These are phyloP conservation scores for Oncorhynchus masou DNA, from an alignment of 2,113 vertebrate species.

Conservation along the genomic window DNA sequence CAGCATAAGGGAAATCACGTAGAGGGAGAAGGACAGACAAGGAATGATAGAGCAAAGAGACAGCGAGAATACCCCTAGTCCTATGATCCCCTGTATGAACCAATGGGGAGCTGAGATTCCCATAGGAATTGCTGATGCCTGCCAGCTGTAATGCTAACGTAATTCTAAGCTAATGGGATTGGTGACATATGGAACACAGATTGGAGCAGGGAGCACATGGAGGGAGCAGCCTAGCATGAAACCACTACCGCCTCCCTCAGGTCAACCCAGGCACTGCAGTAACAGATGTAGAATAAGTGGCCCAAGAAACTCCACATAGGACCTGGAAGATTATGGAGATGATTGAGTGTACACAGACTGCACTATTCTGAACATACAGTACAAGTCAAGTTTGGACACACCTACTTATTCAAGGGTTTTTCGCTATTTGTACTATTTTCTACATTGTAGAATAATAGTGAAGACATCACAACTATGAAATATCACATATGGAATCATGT, in stretches of 20 bases:
- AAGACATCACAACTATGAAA: too few species aligned
- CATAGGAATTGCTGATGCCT: neutral
- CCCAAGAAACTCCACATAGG: neutral
- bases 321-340: neutral
- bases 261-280: conserved; percentile 45
- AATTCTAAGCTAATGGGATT: conserved; percentile 59
- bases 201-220: conserved; percentile 23
- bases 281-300: neutral
- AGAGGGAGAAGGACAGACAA: neutral
- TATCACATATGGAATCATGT: too few species aligned
- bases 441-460: too few species aligned
- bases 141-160: conserved; percentile 35
- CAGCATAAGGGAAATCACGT: conserved; percentile 2
- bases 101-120: neutral
- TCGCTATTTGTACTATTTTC: too few species aligned
- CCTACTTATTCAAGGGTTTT: too few species aligned
- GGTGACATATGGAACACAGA: conserved; percentile 69
- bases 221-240: conserved; percentile 41
- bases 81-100: too few species aligned
- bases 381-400: too few species aligned
- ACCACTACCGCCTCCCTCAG: conserved; percentile 65
- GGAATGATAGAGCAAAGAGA: neutral
- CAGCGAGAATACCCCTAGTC: neutral
- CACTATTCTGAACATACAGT: too few species aligned
- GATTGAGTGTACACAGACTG: too few species aligned